Percentiles rank a stretch among this genome's conserved stretches.
phyloP scores from a whole-genome alignment of 2,888 invertebrate species.

The Mimas tiliae region DNA sequence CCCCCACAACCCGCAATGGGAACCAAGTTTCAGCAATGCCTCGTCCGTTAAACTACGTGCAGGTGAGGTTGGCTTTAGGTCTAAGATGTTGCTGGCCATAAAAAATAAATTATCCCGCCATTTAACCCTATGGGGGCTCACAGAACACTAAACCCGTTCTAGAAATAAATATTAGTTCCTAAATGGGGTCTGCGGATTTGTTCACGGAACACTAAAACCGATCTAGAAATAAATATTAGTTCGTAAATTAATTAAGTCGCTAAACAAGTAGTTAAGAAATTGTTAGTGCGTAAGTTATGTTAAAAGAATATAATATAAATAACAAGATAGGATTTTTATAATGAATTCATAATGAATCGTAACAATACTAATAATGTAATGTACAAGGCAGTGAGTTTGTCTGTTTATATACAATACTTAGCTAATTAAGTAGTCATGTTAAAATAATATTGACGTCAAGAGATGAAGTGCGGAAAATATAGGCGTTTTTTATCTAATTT shows the following conservation, averaged over 20 bases:
- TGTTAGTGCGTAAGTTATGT: neutral
- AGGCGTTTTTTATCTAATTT: no score
- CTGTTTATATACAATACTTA: neutral
- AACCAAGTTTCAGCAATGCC: no score
- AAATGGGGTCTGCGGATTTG: no score
- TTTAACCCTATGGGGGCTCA: no score
- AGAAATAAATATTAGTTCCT: no score
- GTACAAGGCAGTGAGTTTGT: neutral
- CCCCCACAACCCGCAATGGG: no score
- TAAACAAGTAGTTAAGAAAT: neutral
- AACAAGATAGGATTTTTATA: slow-evolving; percentile 5
- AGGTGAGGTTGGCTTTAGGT: no score
- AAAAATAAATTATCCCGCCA: no score
- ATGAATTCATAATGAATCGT: slow-evolving; percentile 9
- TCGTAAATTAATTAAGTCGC: neutral
- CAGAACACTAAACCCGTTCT: no score
- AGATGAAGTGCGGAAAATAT: neutral
- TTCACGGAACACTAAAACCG: neutral
- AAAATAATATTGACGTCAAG: neutral
- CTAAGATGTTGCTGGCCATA: no score
- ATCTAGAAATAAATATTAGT: neutral
- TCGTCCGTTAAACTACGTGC: no score
- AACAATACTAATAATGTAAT: neutral
- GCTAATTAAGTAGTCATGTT: neutral
- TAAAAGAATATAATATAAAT: neutral